These are phyloP conservation scores for Octomys mimax DNA, from an alignment of 2,797 vertebrate genomes.

Conservation along the genomic window DNA sequence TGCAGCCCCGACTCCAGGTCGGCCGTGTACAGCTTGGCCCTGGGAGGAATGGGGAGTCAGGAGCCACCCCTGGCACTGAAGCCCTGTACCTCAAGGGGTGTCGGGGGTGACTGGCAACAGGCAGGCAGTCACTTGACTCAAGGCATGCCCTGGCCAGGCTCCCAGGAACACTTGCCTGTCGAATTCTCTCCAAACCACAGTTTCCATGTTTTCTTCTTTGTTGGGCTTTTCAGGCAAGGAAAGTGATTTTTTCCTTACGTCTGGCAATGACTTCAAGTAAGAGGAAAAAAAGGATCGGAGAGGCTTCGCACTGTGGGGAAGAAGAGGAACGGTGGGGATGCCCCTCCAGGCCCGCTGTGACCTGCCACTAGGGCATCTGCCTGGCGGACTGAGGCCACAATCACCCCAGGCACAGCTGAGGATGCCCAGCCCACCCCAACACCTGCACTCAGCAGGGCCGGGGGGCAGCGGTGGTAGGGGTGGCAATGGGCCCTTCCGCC, in stretches of 20 bases:
- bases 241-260: conserved; percentile 90
- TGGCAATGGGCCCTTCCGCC: fast-evolving
- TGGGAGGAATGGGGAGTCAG: conserved; percentile 72
- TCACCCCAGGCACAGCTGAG: background rate
- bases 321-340: background rate
- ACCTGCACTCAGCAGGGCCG: background rate
- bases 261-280: conserved; percentile 92
- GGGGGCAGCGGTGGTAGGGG: fast-evolving
- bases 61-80: fast-evolving
- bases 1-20: conserved; percentile 97
- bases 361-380: background rate
- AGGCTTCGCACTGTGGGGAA: conserved; percentile 91
- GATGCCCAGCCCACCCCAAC: background rate
- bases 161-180: conserved; percentile 90
- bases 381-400: too few relatives aligned
- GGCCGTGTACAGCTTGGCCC: conserved; percentile 93
- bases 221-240: conserved; percentile 78
- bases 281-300: conserved; percentile 96
- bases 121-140: background rate
- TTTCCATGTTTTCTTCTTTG: conserved; percentile 69
- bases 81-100: background rate
- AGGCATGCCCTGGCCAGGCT: background rate
- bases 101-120: background rate
- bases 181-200: conserved; percentile 91
- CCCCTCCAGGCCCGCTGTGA: background rate